Percentiles rank a stretch among this genome's conserved stretches.
phyloP scores from a whole-genome alignment of 1,140 invertebrate genomes.

The Batillaria attramentaria region DNA sequence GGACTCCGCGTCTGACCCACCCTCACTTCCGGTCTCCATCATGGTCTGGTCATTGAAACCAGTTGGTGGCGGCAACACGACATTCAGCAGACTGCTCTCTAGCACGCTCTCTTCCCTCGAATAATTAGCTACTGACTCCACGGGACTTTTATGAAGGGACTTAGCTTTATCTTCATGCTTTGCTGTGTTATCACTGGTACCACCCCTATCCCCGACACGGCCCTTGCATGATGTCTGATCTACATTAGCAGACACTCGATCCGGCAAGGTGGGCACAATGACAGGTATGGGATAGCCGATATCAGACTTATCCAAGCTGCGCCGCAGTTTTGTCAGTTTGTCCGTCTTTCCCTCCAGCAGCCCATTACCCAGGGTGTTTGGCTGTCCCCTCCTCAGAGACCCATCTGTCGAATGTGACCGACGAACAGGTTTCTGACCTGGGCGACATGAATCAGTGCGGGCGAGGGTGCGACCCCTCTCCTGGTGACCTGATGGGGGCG shows the following conservation, averaged over 20 bases:
- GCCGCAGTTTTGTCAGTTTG: constrained; percentile 48
- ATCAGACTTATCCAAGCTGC: constrained; percentile 59
- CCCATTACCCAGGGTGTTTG: constrained; percentile 63
- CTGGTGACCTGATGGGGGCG: background rate
- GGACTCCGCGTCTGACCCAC: constrained; percentile 47
- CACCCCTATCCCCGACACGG: too few species aligned
- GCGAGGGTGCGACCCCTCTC: background rate
- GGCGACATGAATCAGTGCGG: constrained; percentile 6
- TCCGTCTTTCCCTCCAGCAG: constrained; percentile 51
- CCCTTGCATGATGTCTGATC: too few species aligned
- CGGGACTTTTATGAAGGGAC: background rate
- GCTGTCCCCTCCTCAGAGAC: constrained; percentile 55
- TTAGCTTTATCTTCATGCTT: too few species aligned
- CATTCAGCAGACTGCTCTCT: constrained; percentile 34
- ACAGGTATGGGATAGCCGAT: constrained; percentile 51
- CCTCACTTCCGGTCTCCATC: constrained; percentile 1
- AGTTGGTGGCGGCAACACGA: constrained; percentile 38
- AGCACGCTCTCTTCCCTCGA: background rate
- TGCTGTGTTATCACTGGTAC: too few species aligned
- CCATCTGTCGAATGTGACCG: constrained; percentile 51
- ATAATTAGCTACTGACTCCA: background rate
- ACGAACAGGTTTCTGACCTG: background rate
- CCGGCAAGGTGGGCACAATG: background rate
- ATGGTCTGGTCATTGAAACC: constrained; percentile 38
- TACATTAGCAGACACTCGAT: too few species aligned